Conservation (phyloP, 2,113 vertebrate species). For the Amphiprion percula region DNA sequence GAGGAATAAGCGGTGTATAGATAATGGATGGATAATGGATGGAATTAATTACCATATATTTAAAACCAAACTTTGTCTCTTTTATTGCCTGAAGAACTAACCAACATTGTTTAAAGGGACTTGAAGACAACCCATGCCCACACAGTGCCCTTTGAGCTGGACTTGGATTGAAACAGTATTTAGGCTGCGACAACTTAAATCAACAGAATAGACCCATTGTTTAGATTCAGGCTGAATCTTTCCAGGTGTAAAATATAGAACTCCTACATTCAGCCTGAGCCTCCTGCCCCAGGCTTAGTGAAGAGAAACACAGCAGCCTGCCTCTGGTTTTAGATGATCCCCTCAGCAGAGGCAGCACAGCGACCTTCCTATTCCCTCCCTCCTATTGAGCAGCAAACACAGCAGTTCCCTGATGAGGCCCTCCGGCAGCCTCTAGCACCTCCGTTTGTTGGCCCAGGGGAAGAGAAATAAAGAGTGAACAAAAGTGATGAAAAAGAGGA, state of each 20-base stretch:
- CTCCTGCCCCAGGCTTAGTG: conserved; percentile 11
- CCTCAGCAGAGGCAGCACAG: conserved; percentile 29
- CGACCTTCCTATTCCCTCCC: conserved; percentile 12
- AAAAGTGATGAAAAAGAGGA: background rate
- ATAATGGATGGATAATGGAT: too few relatives aligned
- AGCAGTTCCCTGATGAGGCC: conserved; percentile 48
- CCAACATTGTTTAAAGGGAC: too few relatives aligned
- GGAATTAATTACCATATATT: too few relatives aligned
- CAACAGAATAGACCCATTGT: background rate
- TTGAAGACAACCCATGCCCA: background rate
- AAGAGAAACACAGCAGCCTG: conserved; percentile 30
- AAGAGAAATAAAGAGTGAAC: conserved; percentile 30
- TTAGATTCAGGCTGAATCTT: conserved; percentile 29
- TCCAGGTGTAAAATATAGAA: conserved; percentile 9
- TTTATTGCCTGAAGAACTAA: too few relatives aligned
- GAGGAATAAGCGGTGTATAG: too few relatives aligned
- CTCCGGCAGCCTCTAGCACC: conserved; percentile 40
- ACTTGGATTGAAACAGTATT: background rate
- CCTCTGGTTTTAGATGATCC: conserved; percentile 24
- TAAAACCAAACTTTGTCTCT: too few relatives aligned
- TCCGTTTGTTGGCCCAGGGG: conserved; percentile 16
- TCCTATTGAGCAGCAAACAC: conserved; percentile 36
- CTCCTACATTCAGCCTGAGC: conserved; percentile 19
- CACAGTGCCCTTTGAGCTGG: background rate
- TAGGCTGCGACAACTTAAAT: background rate